Evolutionary conservation across 2,888 invertebrate genomes (phyloP).

Genomic region (Dione juno): DNA sequence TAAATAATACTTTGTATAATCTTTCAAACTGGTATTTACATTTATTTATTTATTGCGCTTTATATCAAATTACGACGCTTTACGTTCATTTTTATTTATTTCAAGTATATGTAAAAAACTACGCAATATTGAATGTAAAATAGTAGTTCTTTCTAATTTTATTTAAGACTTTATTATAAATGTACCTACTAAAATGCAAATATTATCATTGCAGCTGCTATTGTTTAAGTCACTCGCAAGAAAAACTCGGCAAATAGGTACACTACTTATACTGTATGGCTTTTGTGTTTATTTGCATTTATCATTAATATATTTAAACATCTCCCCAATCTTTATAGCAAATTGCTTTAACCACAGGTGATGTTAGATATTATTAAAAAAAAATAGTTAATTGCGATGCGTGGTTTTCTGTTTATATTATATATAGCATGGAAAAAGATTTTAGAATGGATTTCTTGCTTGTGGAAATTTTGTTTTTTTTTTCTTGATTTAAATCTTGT

Average conservation of each 20-base stretch:
- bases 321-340: conserved; percentile 1
- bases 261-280: conserved; percentile 72
- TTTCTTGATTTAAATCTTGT: background rate
- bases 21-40: background rate
- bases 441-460: conserved; percentile 18
- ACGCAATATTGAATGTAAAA: conserved; percentile 33
- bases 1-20: background rate
- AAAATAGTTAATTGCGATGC: conserved; percentile 32
- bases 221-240: conserved; percentile 82
- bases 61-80: background rate
- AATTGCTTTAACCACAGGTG: conserved; percentile 39
- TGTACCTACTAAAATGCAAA: conserved; percentile 66
- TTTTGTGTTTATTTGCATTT: conserved; percentile 54
- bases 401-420: conserved; percentile 39
- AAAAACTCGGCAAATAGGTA: conserved; percentile 80
- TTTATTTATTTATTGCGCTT: background rate
- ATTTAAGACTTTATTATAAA: conserved; percentile 33
- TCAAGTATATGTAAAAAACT: background rate
- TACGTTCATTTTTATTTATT: background rate
- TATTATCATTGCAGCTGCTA: conserved; percentile 81
- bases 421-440: conserved; percentile 41
- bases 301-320: conserved; percentile 32
- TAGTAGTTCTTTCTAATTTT: conserved; percentile 33
- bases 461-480: conserved; percentile 34
- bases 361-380: conserved; percentile 27